A percentile compares a stretch with the other conserved stretches of the same genome.
Conservation (phyloP, 1,140 invertebrate genomes). For the Galendromus occidentalis region DNA sequence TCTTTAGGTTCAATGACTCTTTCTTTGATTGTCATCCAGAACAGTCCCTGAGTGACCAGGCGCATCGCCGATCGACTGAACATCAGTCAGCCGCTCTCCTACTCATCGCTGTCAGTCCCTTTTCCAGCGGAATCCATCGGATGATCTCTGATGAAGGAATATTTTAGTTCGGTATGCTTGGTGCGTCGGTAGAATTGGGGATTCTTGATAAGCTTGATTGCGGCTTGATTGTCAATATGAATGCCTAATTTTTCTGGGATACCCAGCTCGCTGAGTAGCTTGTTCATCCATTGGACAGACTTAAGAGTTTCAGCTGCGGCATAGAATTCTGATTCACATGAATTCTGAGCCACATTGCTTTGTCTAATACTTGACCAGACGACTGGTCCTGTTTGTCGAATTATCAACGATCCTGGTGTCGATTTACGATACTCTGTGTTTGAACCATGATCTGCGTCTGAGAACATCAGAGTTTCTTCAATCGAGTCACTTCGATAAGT, state of each 20-base stretch:
- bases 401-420: neutral
- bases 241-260: constrained; percentile 16
- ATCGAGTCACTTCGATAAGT: neutral
- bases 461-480: neutral
- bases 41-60: too few relatives aligned
- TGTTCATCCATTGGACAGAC: constrained; percentile 22
- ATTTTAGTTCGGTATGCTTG: constrained; percentile 27
- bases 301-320: constrained; percentile 15
- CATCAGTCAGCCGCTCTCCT: too few relatives aligned
- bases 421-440: constrained; percentile 10
- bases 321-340: neutral
- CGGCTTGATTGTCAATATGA: constrained; percentile 24
- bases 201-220: constrained; percentile 24
- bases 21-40: too few relatives aligned
- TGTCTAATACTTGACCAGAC: neutral
- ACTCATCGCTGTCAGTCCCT: too few relatives aligned
- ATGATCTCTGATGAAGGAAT: constrained; percentile 25
- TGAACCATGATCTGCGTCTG: constrained; percentile 9
- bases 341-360: neutral
- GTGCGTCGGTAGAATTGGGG: constrained; percentile 27
- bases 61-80: too few relatives aligned
- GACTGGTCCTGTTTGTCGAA: neutral
- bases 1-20: too few relatives aligned
- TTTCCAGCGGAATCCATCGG: too few relatives aligned
- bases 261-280: constrained; percentile 19